phyloP scores from a whole-genome alignment of 1,140 invertebrate species.

The Drosophila sp. region DNA sequence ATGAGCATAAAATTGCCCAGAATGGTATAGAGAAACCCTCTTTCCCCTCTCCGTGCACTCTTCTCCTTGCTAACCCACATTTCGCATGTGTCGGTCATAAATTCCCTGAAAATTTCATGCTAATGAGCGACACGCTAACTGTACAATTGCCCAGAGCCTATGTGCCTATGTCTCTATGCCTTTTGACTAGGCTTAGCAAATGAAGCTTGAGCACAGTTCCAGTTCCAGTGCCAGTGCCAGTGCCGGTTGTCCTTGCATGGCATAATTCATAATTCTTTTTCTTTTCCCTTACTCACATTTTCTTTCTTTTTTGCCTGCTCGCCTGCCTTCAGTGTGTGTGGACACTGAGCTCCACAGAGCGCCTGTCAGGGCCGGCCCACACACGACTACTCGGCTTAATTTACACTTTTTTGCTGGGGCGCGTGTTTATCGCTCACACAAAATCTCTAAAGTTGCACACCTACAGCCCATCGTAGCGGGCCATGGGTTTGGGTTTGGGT shows the following conservation, averaged over 20 bases:
- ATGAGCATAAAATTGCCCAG: slow-evolving; percentile 75
- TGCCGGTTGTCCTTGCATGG: slow-evolving; percentile 66
- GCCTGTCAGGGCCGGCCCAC: slow-evolving; percentile 50
- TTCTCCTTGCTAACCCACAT: slow-evolving; percentile 67
- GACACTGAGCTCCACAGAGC: slow-evolving; percentile 8
- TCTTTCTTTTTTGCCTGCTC: background rate
- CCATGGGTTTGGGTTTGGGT: slow-evolving; percentile 7
- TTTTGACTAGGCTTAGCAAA: slow-evolving; percentile 67
- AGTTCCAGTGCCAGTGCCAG: slow-evolving; percentile 6
- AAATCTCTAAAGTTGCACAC: slow-evolving; percentile 72
- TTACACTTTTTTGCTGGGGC: slow-evolving; percentile 78
- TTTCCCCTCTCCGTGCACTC: slow-evolving; percentile 17
- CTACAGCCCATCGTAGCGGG: slow-evolving; percentile 26
- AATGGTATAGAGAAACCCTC: slow-evolving; percentile 1
- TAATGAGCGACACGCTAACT: slow-evolving; percentile 79
- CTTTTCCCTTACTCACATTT: slow-evolving; percentile 30
- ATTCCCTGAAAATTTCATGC: slow-evolving; percentile 75
- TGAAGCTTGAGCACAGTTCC: slow-evolving; percentile 62
- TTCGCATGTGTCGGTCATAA: slow-evolving; percentile 73
- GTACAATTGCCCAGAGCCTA: slow-evolving; percentile 56
- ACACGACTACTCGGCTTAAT: slow-evolving; percentile 73
- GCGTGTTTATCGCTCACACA: slow-evolving; percentile 78
- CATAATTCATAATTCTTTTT: slow-evolving; percentile 78
- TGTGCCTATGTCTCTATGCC: slow-evolving; percentile 27
- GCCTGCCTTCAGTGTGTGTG: background rate